Evolutionary conservation across 1,140 invertebrate genomes (phyloP), one percentile per base, ranked within the genome.

Genomic region (Trichogramma pretiosum): DNA sequence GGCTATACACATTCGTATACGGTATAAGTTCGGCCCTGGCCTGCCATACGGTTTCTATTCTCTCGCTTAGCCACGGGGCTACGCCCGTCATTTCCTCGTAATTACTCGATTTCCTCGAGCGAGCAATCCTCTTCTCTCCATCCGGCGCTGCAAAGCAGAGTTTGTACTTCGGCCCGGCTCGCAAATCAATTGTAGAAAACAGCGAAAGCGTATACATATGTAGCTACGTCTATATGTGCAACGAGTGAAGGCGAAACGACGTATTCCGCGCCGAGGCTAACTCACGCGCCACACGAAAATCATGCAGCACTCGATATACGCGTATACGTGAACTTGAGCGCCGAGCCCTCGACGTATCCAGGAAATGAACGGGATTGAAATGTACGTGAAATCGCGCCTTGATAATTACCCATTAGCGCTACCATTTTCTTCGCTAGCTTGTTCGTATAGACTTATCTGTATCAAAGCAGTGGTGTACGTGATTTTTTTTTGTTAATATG

Each of bases 21-120:
- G n/a, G n/a, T n/a, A n/a, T n/a, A n/a, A n/a, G n/a, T n/a, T n/a
- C n/a, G n/a, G n/a, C n/a, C n/a, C n/a, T n/a, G n/a, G n/a, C n/a
- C n/a, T n/a, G n/a, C n/a, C n/a, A n/a, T n/a, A n/a, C n/a, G n/a
- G n/a, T n/a, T n/a, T n/a, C n/a, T n/a, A n/a, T n/a, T n/a, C n/a
- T n/a, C n/a, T n/a, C n/a, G n/a, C n/a, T n/a, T n/a, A n/a, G n/a
- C 64, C 62, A 59, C 64, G 42, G 50, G 55, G 63, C 60, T 56
- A 65, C 65, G 65, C 65, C 65, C 58, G 63, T 64, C 56, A 65
- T 67, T 67, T 67, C 65, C 65, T 64, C 59, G 61, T 67, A 66
- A 67, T 67, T 67, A 67, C 61, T 64, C 58, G 52, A 67, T 67
- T 67, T 67, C 65, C 65, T 62, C 43, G 22, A 26, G 52, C 48